Conservation (phyloP, 2,888 invertebrate genomes). For the Oscheius onirici region DNA sequence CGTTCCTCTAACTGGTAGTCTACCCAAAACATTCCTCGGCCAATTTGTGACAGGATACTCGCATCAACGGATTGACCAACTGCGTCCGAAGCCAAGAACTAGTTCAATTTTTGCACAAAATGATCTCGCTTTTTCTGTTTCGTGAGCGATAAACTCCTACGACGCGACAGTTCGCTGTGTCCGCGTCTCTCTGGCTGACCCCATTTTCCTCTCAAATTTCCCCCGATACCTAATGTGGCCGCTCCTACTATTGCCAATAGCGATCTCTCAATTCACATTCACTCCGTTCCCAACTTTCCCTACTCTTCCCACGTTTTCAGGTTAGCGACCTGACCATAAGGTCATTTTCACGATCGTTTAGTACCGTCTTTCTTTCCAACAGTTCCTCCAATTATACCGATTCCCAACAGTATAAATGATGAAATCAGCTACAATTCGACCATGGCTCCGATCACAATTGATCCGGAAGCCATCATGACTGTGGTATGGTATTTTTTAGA, state of each 20-base stretch:
- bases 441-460: constrained; percentile 44
- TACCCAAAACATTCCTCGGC: neutral
- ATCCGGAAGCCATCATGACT: constrained; percentile 68
- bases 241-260: constrained; percentile 18
- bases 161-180: constrained; percentile 5
- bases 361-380: constrained; percentile 7
- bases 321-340: neutral
- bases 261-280: constrained; percentile 13
- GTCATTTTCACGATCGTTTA: neutral
- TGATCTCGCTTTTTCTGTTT: no score
- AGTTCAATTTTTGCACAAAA: no score
- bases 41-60: neutral
- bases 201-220: constrained; percentile 23
- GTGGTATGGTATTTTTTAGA: constrained; percentile 49
- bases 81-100: no score
- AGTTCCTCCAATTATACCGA: constrained; percentile 1
- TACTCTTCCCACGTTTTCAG: constrained; percentile 1
- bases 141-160: neutral
- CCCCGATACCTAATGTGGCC: constrained; percentile 22
- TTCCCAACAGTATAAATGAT: constrained; percentile 15
- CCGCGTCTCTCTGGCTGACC: constrained; percentile 6
- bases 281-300: constrained; percentile 20
- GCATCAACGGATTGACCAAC: neutral
- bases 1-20: neutral
- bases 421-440: constrained; percentile 11